Evolutionary conservation across 2,113 vertebrate genomes (phyloP).

Genomic region (Odocoileus hemionus): DNA sequence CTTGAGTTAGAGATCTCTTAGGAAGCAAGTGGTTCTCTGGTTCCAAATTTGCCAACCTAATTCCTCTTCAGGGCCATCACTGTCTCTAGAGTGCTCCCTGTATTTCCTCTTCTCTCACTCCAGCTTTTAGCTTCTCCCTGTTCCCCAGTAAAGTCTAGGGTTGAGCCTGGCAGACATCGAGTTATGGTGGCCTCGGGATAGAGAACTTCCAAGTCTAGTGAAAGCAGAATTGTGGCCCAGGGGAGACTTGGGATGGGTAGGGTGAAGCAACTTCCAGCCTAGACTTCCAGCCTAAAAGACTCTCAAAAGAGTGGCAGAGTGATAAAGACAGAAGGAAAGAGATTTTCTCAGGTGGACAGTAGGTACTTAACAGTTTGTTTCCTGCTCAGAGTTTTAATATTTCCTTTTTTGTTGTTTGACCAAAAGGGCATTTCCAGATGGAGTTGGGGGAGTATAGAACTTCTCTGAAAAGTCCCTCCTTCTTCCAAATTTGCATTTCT

Average conservation of each 20-base stretch:
- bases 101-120: background rate
- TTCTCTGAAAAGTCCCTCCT: background rate
- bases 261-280: background rate
- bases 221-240: background rate
- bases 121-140: constrained; percentile 30
- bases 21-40: background rate
- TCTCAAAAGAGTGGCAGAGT: background rate
- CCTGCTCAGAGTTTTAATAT: background rate
- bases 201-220: background rate
- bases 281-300: background rate
- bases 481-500: background rate
- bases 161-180: background rate
- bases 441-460: background rate
- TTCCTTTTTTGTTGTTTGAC: background rate
- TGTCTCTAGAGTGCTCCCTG: constrained; percentile 3
- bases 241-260: background rate
- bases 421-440: background rate
- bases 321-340: background rate
- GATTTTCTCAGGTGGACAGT: background rate
- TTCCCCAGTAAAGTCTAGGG: background rate
- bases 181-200: background rate
- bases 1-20: background rate
- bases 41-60: background rate
- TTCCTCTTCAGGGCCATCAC: background rate
- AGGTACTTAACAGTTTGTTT: background rate